phyloP scores from a whole-genome alignment of 30 jellyfish, hydroid and myxozoan species.

The Aurelia sp. region DNA sequence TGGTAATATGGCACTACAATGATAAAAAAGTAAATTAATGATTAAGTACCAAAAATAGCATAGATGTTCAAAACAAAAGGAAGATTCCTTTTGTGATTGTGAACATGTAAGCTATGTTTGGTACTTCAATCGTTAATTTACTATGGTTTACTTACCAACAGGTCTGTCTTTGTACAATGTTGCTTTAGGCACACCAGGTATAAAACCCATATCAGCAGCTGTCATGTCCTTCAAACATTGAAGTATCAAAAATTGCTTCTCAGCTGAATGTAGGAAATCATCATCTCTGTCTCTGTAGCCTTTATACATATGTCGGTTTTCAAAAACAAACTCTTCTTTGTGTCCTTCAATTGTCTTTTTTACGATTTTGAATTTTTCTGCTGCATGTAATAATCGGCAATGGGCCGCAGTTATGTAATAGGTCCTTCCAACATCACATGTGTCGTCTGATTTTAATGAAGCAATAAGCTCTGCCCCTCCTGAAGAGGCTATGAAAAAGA shows the following conservation, averaged over 20 bases:
- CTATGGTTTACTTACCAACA: constrained; percentile 65
- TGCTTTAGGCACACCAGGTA: constrained; percentile 85
- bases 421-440: constrained; percentile 52
- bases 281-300: constrained; percentile 75
- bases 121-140: neutral
- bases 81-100: neutral
- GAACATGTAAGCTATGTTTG: neutral
- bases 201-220: constrained; percentile 58
- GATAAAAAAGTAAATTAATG: neutral
- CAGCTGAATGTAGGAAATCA: constrained; percentile 77
- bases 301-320: constrained; percentile 63
- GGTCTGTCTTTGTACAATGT: constrained; percentile 91
- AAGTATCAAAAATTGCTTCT: constrained; percentile 77
- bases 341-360: constrained; percentile 74
- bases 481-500: constrained; percentile 49
- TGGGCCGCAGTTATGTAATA: constrained; percentile 76
- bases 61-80: neutral
- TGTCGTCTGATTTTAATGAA: constrained; percentile 54
- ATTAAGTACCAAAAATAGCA: neutral
- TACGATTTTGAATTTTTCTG: constrained; percentile 79
- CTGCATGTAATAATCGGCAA: constrained; percentile 76
- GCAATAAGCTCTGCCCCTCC: constrained; percentile 96
- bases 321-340: constrained; percentile 61
- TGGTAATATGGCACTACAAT: too few species aligned
- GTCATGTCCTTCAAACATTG: constrained; percentile 63